phyloP scores from a whole-genome alignment of 1,140 invertebrate species.

The Euborellia annulipes region DNA sequence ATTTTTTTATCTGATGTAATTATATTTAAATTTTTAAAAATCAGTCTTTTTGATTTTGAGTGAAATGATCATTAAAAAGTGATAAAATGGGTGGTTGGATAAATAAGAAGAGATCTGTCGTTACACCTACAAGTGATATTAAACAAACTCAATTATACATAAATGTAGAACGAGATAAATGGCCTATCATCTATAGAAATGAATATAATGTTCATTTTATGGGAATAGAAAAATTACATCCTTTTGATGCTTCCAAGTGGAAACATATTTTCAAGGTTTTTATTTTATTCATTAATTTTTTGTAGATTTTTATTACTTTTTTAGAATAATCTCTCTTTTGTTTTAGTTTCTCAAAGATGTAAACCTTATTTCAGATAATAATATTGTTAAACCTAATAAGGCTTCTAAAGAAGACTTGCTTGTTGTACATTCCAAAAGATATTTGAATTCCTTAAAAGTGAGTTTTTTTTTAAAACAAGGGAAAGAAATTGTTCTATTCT shows the following conservation, averaged over 20 bases:
- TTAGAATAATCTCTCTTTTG: conserved; percentile 13
- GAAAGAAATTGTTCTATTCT: neutral
- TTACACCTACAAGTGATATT: no score
- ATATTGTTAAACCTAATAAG: conserved; percentile 46
- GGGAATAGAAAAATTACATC: conserved; percentile 67
- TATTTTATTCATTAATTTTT: neutral
- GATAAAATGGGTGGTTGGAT: no score
- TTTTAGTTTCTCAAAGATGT: conserved; percentile 39
- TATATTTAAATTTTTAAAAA: no score
- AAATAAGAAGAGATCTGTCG: no score
- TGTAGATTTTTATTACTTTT: conserved; percentile 7
- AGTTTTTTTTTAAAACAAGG: conserved; percentile 13
- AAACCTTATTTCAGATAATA: conserved; percentile 32
- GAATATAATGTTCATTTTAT: conserved; percentile 70
- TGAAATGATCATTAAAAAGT: no score
- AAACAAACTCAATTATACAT: no score
- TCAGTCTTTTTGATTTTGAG: no score
- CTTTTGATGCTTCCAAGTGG: conserved; percentile 82
- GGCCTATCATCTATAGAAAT: conserved; percentile 58
- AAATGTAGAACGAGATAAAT: conserved; percentile 20
- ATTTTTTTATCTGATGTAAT: no score
- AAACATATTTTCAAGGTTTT: conserved; percentile 52
- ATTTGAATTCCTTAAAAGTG: conserved; percentile 52
- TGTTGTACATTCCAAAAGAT: conserved; percentile 52
- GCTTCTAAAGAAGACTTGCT: conserved; percentile 49